Conservation (phyloP, 1,140 invertebrate species). For the Camponotus floridanus region DNA sequence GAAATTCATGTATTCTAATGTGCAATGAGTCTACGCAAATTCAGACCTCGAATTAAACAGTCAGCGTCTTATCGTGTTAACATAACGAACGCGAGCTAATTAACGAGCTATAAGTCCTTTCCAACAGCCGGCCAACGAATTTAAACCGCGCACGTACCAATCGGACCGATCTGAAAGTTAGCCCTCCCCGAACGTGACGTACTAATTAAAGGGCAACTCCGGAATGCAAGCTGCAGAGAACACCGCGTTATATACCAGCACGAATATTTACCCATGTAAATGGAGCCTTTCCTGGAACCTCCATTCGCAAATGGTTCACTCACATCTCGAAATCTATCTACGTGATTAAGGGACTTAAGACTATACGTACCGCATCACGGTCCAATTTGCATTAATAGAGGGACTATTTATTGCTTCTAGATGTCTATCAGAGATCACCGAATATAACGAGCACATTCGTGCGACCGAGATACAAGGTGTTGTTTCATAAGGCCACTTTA, state of each 20-base stretch:
- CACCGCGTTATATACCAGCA: slow-evolving; percentile 49
- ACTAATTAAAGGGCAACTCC: slow-evolving; percentile 77
- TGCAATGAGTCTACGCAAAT: slow-evolving; percentile 23
- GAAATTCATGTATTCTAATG: slow-evolving; percentile 22
- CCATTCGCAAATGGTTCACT: slow-evolving; percentile 61
- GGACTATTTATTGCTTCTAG: slow-evolving; percentile 23
- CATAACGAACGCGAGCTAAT: slow-evolving; percentile 76
- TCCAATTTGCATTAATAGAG: slow-evolving; percentile 64
- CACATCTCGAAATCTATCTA: slow-evolving; percentile 70
- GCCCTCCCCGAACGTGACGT: slow-evolving; percentile 69
- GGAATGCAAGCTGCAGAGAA: slow-evolving; percentile 67
- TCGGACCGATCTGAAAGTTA: slow-evolving; percentile 73
- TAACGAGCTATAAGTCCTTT: slow-evolving; percentile 76
- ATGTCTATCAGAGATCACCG: slow-evolving; percentile 3
- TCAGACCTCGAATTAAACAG: slow-evolving; percentile 45
- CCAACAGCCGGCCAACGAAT: slow-evolving; percentile 62
- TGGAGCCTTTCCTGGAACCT: slow-evolving; percentile 67
- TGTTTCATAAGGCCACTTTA: background rate
- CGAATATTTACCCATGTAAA: slow-evolving; percentile 71
- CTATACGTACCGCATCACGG: slow-evolving; percentile 46
- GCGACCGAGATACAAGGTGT: background rate
- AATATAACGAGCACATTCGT: background rate
- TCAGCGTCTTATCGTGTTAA: slow-evolving; percentile 72
- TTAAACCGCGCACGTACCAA: slow-evolving; percentile 72
- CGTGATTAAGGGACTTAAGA: slow-evolving; percentile 64